phyloP scores from a whole-genome alignment of 2,113 vertebrate genomes.

The Gymnocephalus cernua region DNA sequence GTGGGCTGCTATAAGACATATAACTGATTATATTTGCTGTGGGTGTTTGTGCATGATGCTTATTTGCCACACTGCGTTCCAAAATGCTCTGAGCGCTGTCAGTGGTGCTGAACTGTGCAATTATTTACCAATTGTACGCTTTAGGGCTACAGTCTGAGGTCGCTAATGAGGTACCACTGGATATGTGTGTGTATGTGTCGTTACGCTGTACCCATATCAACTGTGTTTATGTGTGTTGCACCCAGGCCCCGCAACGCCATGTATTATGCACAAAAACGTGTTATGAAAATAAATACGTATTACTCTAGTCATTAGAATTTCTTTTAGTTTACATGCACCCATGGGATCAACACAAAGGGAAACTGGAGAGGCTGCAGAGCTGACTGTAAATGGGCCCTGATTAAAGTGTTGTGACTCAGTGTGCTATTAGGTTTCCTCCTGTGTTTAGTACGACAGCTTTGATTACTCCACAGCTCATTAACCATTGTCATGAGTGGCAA shows the following conservation, averaged over 20 bases:
- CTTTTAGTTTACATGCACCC: slow-evolving; percentile 17
- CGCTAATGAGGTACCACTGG: slow-evolving; percentile 39
- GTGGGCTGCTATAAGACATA: not conserved
- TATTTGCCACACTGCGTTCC: slow-evolving; percentile 25
- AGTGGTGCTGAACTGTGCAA: slow-evolving; percentile 58
- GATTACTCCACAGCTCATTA: slow-evolving; percentile 63
- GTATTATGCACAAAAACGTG: slow-evolving; percentile 4
- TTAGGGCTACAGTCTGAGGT: slow-evolving; percentile 38
- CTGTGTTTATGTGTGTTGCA: not conserved
- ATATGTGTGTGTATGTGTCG: slow-evolving; percentile 17
- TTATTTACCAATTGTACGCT: slow-evolving; percentile 56
- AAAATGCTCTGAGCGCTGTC: slow-evolving; percentile 38
- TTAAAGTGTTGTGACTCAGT: slow-evolving; percentile 68
- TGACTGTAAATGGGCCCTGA: slow-evolving; percentile 56
- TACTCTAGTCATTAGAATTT: slow-evolving; percentile 6
- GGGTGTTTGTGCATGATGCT: slow-evolving; percentile 34
- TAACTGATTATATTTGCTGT: slow-evolving; percentile 44
- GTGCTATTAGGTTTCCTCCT: slow-evolving; percentile 50
- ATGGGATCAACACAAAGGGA: slow-evolving; percentile 20
- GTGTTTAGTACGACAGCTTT: slow-evolving; percentile 52
- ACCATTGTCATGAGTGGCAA: slow-evolving; percentile 50
- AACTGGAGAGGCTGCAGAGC: slow-evolving; percentile 28
- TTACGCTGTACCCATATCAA: slow-evolving; percentile 9
- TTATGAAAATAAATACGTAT: slow-evolving; percentile 8
- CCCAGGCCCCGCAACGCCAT: not conserved